Evolutionary conservation across 1,140 invertebrate species (phyloP), one percentile per base, ranked within the genome.

Genomic region (Lineus longissimus): DNA sequence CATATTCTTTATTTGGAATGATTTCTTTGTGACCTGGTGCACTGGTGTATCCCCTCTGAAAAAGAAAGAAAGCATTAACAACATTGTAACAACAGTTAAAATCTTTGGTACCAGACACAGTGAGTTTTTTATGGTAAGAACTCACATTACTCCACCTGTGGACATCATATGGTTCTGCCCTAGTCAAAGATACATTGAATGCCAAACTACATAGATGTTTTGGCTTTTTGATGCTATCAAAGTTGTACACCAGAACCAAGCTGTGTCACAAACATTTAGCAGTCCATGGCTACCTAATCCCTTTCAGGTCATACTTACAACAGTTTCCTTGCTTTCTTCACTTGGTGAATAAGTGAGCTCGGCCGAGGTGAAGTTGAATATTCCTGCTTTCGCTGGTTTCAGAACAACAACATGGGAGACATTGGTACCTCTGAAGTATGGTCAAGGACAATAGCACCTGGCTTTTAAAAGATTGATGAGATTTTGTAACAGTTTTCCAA

Each of bases 311-410:
- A n/a, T 27, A 51, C 47, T 51, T 51, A 51, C 47, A 51, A 51
- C n/a, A 29, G 74, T 68, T 62, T 84, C 78, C 59, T 71, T 69
- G 25, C 77, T 68, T 29, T 82, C 79, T 70, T 85, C 95, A 68
- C 87, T 88, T 29, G 88, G 83, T 69, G 88, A 89, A 82, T 99
- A 99, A 23, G 88, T 89, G 54, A 98, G 87, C 82, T 96, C 90
- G 67, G 95, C 95, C 61, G 94, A 89, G 17, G 95, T 95, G 78
- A 99, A 98, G 78, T 99, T 99, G 84, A 95, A 98, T 75, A 94
- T 93, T 13, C 96, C 96, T 75, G 86, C 93, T 76, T 89, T 90
- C 65, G 89, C 89, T 17, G 97, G 96, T 68, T 90, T 84, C 0
- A 98, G 88, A 31, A 98, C 90, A 56, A 97, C 90, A 11, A 93